phyloP scores from a whole-genome alignment of 2,113 vertebrate genomes.

The Motacilla tschutschensis region DNA sequence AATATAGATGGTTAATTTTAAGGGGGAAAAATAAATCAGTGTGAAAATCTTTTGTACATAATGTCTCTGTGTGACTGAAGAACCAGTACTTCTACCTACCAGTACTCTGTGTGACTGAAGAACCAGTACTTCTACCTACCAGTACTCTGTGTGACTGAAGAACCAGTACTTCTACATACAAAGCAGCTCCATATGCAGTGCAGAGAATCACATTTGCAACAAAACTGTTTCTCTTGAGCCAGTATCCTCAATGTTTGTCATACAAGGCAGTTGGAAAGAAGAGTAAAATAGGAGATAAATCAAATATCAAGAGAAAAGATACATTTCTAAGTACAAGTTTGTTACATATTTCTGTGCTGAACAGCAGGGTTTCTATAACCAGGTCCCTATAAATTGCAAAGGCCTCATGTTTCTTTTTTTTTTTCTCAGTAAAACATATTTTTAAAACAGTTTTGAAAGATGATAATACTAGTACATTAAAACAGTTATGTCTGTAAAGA shows the following conservation, averaged over 20 bases:
- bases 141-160: too few relatives aligned
- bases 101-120: too few relatives aligned
- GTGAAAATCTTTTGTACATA: background rate
- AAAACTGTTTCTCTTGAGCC: background rate
- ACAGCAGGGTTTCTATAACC: background rate
- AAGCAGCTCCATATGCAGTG: background rate
- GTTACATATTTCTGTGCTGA: background rate
- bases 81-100: background rate
- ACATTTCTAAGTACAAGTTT: background rate
- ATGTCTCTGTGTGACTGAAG: background rate
- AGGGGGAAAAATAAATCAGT: background rate
- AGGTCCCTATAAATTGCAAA: background rate
- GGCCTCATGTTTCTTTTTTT: background rate
- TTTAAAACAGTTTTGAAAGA: background rate
- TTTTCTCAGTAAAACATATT: background rate
- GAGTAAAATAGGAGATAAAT: slow-evolving; percentile 2
- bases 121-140: background rate
- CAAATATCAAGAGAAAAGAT: background rate
- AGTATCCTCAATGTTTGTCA: background rate
- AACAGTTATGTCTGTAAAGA: background rate
- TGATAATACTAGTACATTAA: background rate
- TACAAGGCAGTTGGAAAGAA: background rate
- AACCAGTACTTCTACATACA: background rate
- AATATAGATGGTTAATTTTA: slow-evolving; percentile 1
- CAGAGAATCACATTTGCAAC: background rate